Evolutionary conservation across 2,797 vertebrate species (phyloP), one percentile per base, ranked within the genome.

Genomic region (Eulemur mongoz): DNA sequence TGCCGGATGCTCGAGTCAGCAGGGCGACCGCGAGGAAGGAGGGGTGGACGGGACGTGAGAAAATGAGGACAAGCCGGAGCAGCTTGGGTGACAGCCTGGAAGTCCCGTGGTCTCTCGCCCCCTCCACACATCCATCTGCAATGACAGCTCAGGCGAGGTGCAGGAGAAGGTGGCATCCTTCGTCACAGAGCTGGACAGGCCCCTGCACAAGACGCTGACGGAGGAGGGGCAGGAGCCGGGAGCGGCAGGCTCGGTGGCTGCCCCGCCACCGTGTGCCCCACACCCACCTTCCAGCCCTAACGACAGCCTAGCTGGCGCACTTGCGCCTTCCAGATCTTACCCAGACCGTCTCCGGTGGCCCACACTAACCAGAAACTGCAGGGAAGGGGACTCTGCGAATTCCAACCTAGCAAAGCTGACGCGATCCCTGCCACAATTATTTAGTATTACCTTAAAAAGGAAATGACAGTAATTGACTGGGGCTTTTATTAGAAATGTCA

Each of bases 261-360:
- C 30, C 69, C 38, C 4, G 1, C 1, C 1, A 2, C 52, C 1
- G 0, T 0, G 0, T 1, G 13, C 35, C 48, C 70, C 0, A 8
- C 0, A 0, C 23, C 45, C 40, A 18, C 32, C 61, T 32, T 5
- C 27, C 10, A 0, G 4, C 27, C 48, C 0, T 25, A 1, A 72
- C 54, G n/a, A 2, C 2, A 2, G 10, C 5, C 0, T 0, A 0
- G 45, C 65, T 4, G 5, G 45, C 35, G 18, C 52, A 5, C 43
- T 5, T 38, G 75, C 2, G 0, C 25, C 70, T 40, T 61, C 81
- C 52, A 0, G 0, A 1, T 9, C 25, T 14, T 4, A 32, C 76
- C 76, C 72, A 1, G 18, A 32, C 9, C 0, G 38, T 35, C 40
- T 61, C n/a, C 20, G n/a, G 48, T 5, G 67, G 85, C 52, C 45